Base-by-base conservation (phyloP, 2,797 vertebrate species). In the Miichthys miiuy region DNA sequence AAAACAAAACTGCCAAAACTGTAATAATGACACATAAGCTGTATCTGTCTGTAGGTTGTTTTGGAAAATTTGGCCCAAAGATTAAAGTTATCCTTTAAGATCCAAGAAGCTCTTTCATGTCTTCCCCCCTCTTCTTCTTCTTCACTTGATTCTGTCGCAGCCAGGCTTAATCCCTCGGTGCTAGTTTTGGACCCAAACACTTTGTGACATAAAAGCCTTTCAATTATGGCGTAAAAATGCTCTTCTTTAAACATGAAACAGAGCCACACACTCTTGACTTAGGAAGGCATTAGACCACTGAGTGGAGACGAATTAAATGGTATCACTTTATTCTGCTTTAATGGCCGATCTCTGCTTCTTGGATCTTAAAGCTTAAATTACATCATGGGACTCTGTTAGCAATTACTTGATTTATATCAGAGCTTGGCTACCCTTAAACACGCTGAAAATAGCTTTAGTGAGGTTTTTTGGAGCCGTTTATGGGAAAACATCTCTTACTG, bases 351-450 rank as follows among this genome's bases (percentile, higher is more conserved):
- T 68, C 64, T 62, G 52, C 27, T 25, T 55, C 63, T 78, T 50
- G 51, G 62, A 79, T 67, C 67, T 75, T 55, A 5, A 66, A 52
- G 74, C 77, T 65, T 57, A 78, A 89, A 81, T 84, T 52, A 76
- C 85, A 81, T 80, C 75, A 77, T 14, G 21, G 38, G 51, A 81
- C 72, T 78, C 64, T 81, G 80, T 80, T 77, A 75, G 79, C 75
- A 90, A 85, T 85, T 76, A 87, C 63, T 74, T 80, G 82, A 89
- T 84, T 86, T 71, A 80, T 72, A 86, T 88, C 75, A 79, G 75
- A 7, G 55, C 12, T 60, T 21, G 66, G 51, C 56, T 56, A 73
- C 84, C 68, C 81, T 82, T 61, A 77, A 82, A 80, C 20, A 38
- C 21, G 66, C 67, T 78, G 47, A 56, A 85, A 77, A 82, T 73